Evolutionary conservation across 1,140 invertebrate species (phyloP), one percentile per base, ranked within the genome.

Genomic region (Drosophila albomicans): DNA sequence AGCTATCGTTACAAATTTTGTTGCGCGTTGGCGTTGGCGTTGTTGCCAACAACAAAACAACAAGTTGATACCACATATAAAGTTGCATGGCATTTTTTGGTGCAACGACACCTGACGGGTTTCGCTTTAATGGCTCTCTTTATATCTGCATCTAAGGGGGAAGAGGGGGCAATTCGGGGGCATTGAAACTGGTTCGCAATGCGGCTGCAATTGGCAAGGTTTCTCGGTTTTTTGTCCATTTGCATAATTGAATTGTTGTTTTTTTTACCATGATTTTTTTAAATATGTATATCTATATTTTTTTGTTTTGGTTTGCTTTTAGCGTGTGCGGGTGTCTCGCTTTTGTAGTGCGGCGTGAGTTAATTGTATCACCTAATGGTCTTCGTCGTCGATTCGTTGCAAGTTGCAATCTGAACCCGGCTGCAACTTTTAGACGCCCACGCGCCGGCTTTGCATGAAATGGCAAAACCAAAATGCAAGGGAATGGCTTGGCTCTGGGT

Each of bases 291-390:
- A 25, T 25, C 20, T 25, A 25, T 25, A 25, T 25, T 25, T 20
- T 20, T 25, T 25, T 25, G 3, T 25, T 52, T 52, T 20, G 3
- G 32, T 38, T 51, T 48, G 20, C 13, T 49, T 35, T 35, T 52
- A 30, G 35, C 7, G 7, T 61, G 13, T 61, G 56, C 66, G 66
- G 66, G 30, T 43, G 62, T 63, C 51, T 58, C 15, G 6, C 16
- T 51, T n/a, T 20, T 56, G 52, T 16, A 35, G 30, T 64, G 41
- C 28, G 57, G 48, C 58, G 25, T 28, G 59, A 62, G 57, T 80
- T 88, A 87, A 88, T 88, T 78, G 85, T 75, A 57, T 66, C 59
- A 61, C 66, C 51, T 78, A 68, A 82, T 87, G 74, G 75, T 38
- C 35, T 7, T 75, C 63, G 70, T 38, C 35, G 35, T 75, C 63